Conservation (phyloP, 2,113 vertebrate species). For the Pao palembangensis region DNA sequence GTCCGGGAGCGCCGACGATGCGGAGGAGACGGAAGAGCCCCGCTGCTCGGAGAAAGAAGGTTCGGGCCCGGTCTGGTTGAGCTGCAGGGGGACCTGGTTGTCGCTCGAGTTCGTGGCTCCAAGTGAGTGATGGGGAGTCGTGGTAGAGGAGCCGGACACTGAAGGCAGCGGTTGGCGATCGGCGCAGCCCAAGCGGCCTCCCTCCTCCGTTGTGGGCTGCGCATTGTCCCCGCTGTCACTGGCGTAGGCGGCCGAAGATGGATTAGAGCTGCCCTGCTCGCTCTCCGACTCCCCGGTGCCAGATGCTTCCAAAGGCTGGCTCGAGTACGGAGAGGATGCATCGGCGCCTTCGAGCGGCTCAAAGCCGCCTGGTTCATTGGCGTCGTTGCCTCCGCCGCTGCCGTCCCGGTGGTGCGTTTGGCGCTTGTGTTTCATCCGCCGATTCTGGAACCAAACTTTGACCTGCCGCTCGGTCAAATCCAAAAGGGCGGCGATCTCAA, state of each 20-base stretch:
- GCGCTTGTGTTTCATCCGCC: slow-evolving; percentile 96
- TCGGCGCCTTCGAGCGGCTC: slow-evolving; percentile 78
- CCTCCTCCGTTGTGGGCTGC: slow-evolving; percentile 66
- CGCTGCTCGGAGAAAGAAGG: slow-evolving; percentile 68
- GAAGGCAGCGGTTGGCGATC: slow-evolving; percentile 45
- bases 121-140: slow-evolving; percentile 41
- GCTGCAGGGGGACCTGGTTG: slow-evolving; percentile 49
- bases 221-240: slow-evolving; percentile 71
- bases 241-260: slow-evolving; percentile 61
- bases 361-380: slow-evolving; percentile 69
- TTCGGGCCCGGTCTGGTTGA: slow-evolving; percentile 29
- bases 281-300: slow-evolving; percentile 63
- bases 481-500: slow-evolving; percentile 92
- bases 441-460: slow-evolving; percentile 98
- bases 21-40: slow-evolving; percentile 48
- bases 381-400: slow-evolving; percentile 52
- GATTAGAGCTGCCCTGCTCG: slow-evolving; percentile 60
- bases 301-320: slow-evolving; percentile 68
- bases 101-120: slow-evolving; percentile 55
- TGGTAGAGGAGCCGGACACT: slow-evolving; percentile 33
- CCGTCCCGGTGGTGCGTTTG: slow-evolving; percentile 86
- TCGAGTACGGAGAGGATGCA: slow-evolving; percentile 73
- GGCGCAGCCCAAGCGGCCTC: slow-evolving; percentile 39
- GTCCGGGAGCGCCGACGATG: slow-evolving; percentile 76
- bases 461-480: slow-evolving; percentile 94